Percentiles rank a stretch among this genome's conserved stretches.
phyloP scores from a whole-genome alignment of 2,888 invertebrate genomes.

The Gnatocerus cornutus region DNA sequence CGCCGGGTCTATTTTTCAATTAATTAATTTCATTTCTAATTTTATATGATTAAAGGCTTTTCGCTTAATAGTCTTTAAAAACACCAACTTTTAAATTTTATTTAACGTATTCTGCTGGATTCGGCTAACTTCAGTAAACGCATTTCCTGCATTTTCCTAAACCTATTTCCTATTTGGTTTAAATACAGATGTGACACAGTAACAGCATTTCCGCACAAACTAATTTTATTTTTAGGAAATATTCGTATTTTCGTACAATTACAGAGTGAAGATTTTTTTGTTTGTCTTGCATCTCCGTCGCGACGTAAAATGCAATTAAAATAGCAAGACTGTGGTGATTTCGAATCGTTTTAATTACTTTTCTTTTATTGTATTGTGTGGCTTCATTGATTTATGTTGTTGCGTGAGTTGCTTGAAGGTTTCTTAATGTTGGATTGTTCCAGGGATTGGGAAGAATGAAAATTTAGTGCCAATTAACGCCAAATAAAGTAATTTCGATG shows the following conservation, averaged over 20 bases:
- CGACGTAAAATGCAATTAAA: slow-evolving; percentile 21
- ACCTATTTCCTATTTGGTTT: slow-evolving; percentile 34
- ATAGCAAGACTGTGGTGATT: slow-evolving; percentile 12
- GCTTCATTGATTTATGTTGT: slow-evolving; percentile 7
- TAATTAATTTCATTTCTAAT: too few relatives aligned
- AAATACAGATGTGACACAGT: slow-evolving; percentile 33
- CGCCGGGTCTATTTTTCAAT: not conserved
- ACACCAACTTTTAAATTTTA: too few relatives aligned
- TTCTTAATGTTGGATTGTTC: slow-evolving; percentile 15
- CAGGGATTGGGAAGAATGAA: slow-evolving; percentile 17
- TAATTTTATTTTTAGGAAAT: not conserved
- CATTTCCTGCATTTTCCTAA: too few relatives aligned
- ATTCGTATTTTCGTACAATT: too few relatives aligned
- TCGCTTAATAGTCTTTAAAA: too few relatives aligned
- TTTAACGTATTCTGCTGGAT: too few relatives aligned
- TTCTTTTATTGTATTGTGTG: slow-evolving; percentile 16
- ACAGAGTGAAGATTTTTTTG: too few relatives aligned
- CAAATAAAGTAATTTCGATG: slow-evolving; percentile 46
- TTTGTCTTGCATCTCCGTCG: too few relatives aligned
- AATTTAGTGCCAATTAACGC: slow-evolving; percentile 46
- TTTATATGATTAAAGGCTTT: too few relatives aligned
- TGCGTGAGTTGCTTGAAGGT: slow-evolving; percentile 10
- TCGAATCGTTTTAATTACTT: slow-evolving; percentile 10
- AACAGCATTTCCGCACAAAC: slow-evolving; percentile 13
- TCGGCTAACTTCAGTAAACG: too few relatives aligned